These are phyloP conservation scores for Mesorhabditis sp. DNA, from an alignment of 2,888 invertebrate genomes.

Conservation along the genomic window DNA sequence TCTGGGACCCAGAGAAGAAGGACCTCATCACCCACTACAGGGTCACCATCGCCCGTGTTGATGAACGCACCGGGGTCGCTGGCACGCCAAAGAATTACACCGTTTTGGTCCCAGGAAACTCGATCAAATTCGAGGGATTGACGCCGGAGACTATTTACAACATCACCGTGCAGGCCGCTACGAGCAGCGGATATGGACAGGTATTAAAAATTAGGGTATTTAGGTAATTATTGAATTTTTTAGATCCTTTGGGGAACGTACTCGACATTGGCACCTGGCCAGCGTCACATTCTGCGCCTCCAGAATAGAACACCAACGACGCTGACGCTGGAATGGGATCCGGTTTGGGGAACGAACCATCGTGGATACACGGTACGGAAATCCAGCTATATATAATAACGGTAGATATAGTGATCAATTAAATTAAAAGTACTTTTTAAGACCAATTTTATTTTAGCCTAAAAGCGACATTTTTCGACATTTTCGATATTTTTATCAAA, in stretches of 20 bases:
- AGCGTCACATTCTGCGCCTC: constrained; percentile 53
- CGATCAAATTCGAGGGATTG: constrained; percentile 54
- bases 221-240: background rate
- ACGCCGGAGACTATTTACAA: constrained; percentile 56
- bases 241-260: constrained; percentile 57
- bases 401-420: background rate
- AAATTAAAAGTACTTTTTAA: background rate
- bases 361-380: constrained; percentile 47
- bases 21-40: constrained; percentile 56
- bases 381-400: background rate
- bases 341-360: constrained; percentile 54
- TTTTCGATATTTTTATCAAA: no score
- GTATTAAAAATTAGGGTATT: background rate
- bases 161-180: constrained; percentile 58
- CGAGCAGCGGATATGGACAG: constrained; percentile 54
- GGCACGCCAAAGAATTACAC: constrained; percentile 56
- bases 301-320: constrained; percentile 56
- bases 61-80: constrained; percentile 38
- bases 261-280: constrained; percentile 55
- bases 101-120: constrained; percentile 48
- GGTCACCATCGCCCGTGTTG: constrained; percentile 56
- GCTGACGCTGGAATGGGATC: constrained; percentile 57
- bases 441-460: background rate
- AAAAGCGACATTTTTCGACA: no score
- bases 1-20: constrained; percentile 49